Conservation (phyloP, 2,113 vertebrate genomes). For the Erythrocercus mccallii region DNA sequence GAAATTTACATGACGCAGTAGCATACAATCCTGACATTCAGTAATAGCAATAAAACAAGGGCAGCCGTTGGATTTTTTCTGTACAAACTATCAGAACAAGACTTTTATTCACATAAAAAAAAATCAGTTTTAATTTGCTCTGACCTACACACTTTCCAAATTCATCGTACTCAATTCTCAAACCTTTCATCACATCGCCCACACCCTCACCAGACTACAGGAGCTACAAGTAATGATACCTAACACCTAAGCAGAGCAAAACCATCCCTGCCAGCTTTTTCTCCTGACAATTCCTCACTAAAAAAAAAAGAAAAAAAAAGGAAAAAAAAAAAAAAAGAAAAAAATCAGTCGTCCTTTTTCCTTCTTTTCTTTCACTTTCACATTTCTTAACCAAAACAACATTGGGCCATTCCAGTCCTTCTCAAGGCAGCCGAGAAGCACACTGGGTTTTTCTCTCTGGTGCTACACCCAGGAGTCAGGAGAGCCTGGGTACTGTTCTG, state of each 20-base stretch:
- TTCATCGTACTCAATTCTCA: conserved; percentile 78
- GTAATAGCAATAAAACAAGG: conserved; percentile 85
- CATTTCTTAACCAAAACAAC: conserved; percentile 71
- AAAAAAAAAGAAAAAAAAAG: neutral
- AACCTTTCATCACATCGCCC: conserved; percentile 85
- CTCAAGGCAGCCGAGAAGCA: conserved; percentile 63
- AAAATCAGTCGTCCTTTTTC: conserved; percentile 63
- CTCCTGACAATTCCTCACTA: conserved; percentile 68
- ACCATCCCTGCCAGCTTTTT: conserved; percentile 58
- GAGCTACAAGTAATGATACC: conserved; percentile 83
- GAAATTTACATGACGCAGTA: conserved; percentile 95
- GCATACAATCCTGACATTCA: conserved; percentile 89
- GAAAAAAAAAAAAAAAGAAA: neutral
- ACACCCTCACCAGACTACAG: conserved; percentile 85
- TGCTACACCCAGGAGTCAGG: conserved; percentile 97
- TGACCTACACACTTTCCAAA: conserved; percentile 82
- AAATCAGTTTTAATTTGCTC: conserved; percentile 80
- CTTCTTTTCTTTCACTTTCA: conserved; percentile 86
- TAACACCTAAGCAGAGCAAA: conserved; percentile 83
- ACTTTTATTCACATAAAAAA: conserved; percentile 82
- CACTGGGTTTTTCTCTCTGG: conserved; percentile 22
- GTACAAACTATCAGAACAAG: conserved; percentile 92
- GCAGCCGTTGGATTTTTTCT: conserved; percentile 85
- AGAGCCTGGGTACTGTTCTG: conserved; percentile 95
- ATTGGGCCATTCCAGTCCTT: conserved; percentile 59